Evolutionary conservation across 2,797 vertebrate genomes (phyloP), one percentile per base, ranked within the genome.

Genomic region (Sparidentex hasta): DNA sequence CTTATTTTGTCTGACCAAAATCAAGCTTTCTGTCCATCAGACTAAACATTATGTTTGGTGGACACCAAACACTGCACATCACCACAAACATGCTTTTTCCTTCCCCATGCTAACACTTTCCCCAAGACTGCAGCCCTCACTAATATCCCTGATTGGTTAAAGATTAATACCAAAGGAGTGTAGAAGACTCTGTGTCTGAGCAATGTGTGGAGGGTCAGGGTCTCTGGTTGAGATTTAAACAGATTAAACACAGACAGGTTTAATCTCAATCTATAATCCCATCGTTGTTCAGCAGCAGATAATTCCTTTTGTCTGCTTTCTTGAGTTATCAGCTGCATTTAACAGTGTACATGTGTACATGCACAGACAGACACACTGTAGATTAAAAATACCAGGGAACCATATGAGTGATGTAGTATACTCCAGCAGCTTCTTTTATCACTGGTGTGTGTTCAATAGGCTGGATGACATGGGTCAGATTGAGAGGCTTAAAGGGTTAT

Each of bases 221-320:
- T 57, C 9, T 21, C 16, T 2, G 74, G 20, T 46, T 56, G n/a
- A 76, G 74, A 80, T 18, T 65, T 51, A n/a, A 38, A 48, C 25
- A 70, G 75, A 79, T 80, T 81, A 68, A 66, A 75, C 47, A 44
- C 18, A 43, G 65, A 62, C 46, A 50, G 67, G 68, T 80, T 87
- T 65, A 64, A 79, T 69, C 73, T 68, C 7, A 63, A 13, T 25
- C 55, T 71, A 38, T 82, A 88, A 90, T 83, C 82, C 43, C 27
- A 20, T 11, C 7, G 7, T 65, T 67, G 71, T 72, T 57, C 48
- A 57, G 63, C 50, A 65, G 57, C 50, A 58, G 70, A 71, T 58
- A 44, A 72, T 47, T 70, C n/a, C 52, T 33, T n/a, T 55, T 59
- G 59, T 71, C 63, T 82, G n/a, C 47, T 29, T 51, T 11, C 54